These are phyloP conservation scores for Dendroctonus ponderosae DNA, from an alignment of 1,140 invertebrate genomes.

Conservation along the genomic window DNA sequence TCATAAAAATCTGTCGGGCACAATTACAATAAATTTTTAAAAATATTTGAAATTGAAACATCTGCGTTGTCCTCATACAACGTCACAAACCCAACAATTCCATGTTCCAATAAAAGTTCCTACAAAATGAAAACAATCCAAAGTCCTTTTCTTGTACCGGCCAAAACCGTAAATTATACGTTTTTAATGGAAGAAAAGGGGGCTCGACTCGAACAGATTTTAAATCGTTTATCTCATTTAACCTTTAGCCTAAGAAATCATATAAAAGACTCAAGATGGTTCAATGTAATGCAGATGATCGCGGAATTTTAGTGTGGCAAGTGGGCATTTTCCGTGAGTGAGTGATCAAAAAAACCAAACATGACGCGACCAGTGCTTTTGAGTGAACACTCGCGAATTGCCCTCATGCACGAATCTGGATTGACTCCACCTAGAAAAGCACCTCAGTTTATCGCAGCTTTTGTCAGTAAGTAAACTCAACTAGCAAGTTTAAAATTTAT, in stretches of 20 bases:
- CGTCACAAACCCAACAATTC: too few relatives aligned
- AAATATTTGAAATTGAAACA: too few relatives aligned
- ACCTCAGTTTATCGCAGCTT: slow-evolving; percentile 43
- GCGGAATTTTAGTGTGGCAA: slow-evolving; percentile 4
- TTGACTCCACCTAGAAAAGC: slow-evolving; percentile 18
- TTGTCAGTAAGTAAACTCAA: slow-evolving; percentile 38
- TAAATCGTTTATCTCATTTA: slow-evolving; percentile 22
- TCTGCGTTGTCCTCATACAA: too few relatives aligned
- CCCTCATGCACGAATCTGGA: slow-evolving; percentile 24
- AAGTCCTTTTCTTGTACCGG: too few relatives aligned
- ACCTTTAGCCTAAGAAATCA: slow-evolving; percentile 24
- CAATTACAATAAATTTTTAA: too few relatives aligned
- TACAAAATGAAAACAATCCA: too few relatives aligned
- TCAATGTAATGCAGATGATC: slow-evolving; percentile 8
- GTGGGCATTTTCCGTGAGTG: neutral
- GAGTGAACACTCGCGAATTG: slow-evolving; percentile 37
- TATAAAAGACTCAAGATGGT: slow-evolving; percentile 29
- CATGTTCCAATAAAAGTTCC: too few relatives aligned
- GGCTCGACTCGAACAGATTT: slow-evolving; percentile 21
- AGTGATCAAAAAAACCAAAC: slow-evolving; percentile 6
- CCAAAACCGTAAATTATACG: too few relatives aligned
- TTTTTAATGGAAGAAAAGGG: neutral
- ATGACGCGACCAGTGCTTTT: slow-evolving; percentile 34
- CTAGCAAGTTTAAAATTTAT: too few relatives aligned
- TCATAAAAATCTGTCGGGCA: too few relatives aligned